Conservation (phyloP, 1,140 invertebrate genomes). For the Sesamia nonagrioides region DNA sequence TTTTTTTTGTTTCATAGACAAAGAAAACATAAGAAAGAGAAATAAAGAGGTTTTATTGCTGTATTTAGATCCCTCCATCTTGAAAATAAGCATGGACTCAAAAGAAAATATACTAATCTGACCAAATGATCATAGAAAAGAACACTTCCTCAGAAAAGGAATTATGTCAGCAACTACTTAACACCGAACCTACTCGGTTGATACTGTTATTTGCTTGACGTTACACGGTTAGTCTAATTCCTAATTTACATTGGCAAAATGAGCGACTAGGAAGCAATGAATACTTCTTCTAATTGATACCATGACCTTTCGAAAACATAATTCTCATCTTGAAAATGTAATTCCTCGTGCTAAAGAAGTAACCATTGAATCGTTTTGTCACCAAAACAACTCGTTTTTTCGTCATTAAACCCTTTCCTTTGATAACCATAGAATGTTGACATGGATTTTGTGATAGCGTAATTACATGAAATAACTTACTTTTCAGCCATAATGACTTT, state of each 20-base stretch:
- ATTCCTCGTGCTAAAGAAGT: neutral
- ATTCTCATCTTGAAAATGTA: neutral
- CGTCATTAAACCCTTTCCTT: constrained; percentile 12
- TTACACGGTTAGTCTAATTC: constrained; percentile 34
- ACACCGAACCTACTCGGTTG: constrained; percentile 32
- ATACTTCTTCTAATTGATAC: constrained; percentile 1
- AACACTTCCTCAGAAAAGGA: neutral
- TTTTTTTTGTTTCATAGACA: neutral
- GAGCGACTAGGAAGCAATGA: constrained; percentile 27
- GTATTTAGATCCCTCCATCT: neutral
- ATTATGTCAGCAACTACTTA: constrained; percentile 37
- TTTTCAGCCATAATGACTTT: constrained; percentile 77
- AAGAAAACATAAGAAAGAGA: neutral
- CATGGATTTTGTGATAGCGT: constrained; percentile 23
- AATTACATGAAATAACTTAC: constrained; percentile 66
- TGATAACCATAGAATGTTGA: constrained; percentile 47
- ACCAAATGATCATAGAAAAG: neutral
- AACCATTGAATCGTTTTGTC: neutral
- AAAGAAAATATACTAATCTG: neutral
- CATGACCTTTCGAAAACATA: constrained; percentile 30
- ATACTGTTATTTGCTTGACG: constrained; percentile 44
- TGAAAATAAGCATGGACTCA: neutral
- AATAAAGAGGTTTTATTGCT: neutral
- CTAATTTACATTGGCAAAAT: neutral
- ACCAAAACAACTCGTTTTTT: constrained; percentile 43